A percentile compares a stretch with the other conserved stretches of the same genome.
These are phyloP conservation scores for Hypotaenidia philippensis DNA, from an alignment of 2,797 vertebrate species.

Conservation along the genomic window DNA sequence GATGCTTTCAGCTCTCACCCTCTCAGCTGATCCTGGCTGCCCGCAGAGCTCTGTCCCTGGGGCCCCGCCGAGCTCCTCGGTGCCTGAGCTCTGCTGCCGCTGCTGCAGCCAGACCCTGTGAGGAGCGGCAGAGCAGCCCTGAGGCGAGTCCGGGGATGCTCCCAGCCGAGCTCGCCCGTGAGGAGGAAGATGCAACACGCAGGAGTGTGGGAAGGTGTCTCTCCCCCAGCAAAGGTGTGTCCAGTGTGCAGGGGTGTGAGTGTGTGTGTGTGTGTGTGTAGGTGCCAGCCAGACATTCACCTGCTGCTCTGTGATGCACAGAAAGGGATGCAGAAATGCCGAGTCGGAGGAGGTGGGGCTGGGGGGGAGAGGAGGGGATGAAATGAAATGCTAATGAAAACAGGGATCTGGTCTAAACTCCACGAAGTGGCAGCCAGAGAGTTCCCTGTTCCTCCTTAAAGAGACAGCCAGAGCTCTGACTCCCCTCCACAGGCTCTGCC, in stretches of 20 bases:
- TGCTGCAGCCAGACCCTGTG: neutral
- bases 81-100: neutral
- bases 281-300: neutral
- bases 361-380: neutral
- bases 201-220: neutral
- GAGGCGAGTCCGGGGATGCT: neutral
- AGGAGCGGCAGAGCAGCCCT: conserved; percentile 7
- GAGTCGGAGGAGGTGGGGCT: conserved; percentile 29
- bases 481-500: neutral
- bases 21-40: neutral
- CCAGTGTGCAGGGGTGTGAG: neutral
- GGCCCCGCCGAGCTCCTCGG: neutral
- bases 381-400: neutral
- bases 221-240: neutral
- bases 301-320: neutral
- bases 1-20: neutral
- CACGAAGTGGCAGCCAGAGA: conserved; percentile 20
- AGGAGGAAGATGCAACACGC: neutral
- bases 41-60: neutral
- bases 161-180: neutral
- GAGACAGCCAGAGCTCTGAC: neutral
- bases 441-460: conserved; percentile 25
- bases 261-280: neutral
- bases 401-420: conserved; percentile 9
- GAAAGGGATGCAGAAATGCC: conserved; percentile 26